Percentiles rank a stretch among this genome's conserved stretches.
Evolutionary conservation across 1,140 invertebrate genomes (phyloP).

Genomic region (Eupeodes corollae): DNA sequence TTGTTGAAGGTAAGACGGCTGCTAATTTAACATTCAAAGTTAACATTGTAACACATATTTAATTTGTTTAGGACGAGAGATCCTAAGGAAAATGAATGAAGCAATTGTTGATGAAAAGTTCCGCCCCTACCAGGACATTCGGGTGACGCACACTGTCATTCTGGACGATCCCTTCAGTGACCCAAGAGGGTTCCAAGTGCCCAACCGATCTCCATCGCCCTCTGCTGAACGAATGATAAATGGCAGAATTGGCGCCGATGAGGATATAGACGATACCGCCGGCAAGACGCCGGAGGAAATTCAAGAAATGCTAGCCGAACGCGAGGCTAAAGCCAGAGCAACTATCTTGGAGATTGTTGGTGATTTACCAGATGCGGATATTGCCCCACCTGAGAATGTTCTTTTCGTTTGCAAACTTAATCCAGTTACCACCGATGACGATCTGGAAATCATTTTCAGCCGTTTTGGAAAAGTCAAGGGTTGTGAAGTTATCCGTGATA

Average conservation of each 20-base stretch:
- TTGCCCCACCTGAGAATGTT: slow-evolving; percentile 97
- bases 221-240: slow-evolving; percentile 66
- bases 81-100: slow-evolving; percentile 84
- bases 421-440: slow-evolving; percentile 95
- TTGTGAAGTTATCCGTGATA: slow-evolving; percentile 96
- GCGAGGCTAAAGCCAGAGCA: slow-evolving; percentile 90
- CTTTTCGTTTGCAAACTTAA: slow-evolving; percentile 99
- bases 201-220: slow-evolving; percentile 78
- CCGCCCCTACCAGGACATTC: slow-evolving; percentile 89
- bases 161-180: slow-evolving; percentile 95
- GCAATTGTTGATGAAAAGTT: slow-evolving; percentile 85
- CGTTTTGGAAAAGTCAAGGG: slow-evolving; percentile 88
- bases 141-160: slow-evolving; percentile 94
- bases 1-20: slow-evolving; percentile 66
- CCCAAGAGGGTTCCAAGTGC: slow-evolving; percentile 61
- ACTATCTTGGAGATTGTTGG: slow-evolving; percentile 98
- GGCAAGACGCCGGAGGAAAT: slow-evolving; percentile 77
- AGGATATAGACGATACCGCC: slow-evolving; percentile 84
- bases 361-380: slow-evolving; percentile 92
- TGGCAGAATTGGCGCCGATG: slow-evolving; percentile 86
- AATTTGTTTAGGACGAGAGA: slow-evolving; percentile 51
- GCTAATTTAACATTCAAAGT: too few species aligned
- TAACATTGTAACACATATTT: background rate
- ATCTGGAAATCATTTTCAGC: slow-evolving; percentile 96
- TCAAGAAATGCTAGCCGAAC: slow-evolving; percentile 75